Base-by-base conservation (phyloP, 2,113 vertebrate species). In the Spheniscus mendiculus region DNA sequence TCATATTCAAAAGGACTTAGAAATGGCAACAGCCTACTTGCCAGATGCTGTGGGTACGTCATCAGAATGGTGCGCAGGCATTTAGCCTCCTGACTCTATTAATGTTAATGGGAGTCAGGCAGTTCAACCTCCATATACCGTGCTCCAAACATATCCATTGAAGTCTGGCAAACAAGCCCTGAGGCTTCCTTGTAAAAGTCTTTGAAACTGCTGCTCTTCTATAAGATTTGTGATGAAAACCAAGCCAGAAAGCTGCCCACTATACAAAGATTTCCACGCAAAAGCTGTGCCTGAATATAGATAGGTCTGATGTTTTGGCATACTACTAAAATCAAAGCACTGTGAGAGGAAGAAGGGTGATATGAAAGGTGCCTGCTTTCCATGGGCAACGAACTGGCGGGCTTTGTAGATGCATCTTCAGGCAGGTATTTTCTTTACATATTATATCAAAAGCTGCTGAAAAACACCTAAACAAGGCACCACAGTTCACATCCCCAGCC, bases 101-200 rank as follows among this genome's bases (percentile, higher is more conserved):
- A 90, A 82, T 50, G 71, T 78, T 87, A 93, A 95, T 90, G 66
- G 73, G 71, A 96, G 55, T 63, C 92, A 89, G 69, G 50, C 84
- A 88, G 79, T 67, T 81, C 91, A 73, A 3, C 58, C 44, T 89
- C 85, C 59, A n/a, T 74, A 61, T 22, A 83, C 82, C 53, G 38
- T n/a, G 69, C 56, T 82, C 69, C 58, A 76, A 96, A 93, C 25
- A 10, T 15, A 63, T 3, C 55, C 80, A 90, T 58, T 95, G 90
- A 97, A 93, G 90, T 95, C 90, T 91, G 70, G 73, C 66, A 90
- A 93, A 91, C 45, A 83, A 92, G 59, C 93, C 89, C 95, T 19
- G 50, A 92, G 96, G 92, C 88, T 85, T 85, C 49, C 71, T 70
- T 86, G 80, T 95, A 96, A 97, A 94, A 96, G 59, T 50, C 77